Evolutionary conservation across 2,888 invertebrate genomes (phyloP), one percentile per base, ranked within the genome.

Genomic region (Rugalucina vietnamica): DNA sequence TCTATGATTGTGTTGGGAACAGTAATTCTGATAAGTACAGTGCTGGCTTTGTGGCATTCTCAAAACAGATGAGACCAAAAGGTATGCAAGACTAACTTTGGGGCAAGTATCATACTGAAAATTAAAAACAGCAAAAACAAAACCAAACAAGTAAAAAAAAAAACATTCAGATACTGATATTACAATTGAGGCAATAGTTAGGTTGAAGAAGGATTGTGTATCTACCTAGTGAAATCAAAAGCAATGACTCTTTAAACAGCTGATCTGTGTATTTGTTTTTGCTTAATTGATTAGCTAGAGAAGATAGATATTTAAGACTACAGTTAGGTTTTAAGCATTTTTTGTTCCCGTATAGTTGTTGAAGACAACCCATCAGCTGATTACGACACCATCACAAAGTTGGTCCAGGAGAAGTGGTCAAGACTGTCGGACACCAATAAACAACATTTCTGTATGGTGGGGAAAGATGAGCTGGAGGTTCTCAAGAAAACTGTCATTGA

Each of bases 1-100:
- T 92, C 43, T 91, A 88, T 88, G 92, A 93, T 50, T 69, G 90
- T 21, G 86, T 92, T 5, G 88, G 82, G 29, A 89, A 81, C 34
- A 88, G 88, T 69, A 82, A 89, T 27, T 80, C 87, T n/a, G 89
- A 90, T 50, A 88, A 86, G 71, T 60, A 69, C 24, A 50, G 81
- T 8, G 27, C 78, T 27, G 84, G 90, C 81, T 88, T 86, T 82
- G 77, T 87, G 21, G 84, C 85, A 27, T 92, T 91, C 82, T 90
- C 89, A 1, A 89, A 89, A 32, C 91, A 92, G 34, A 78, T 82
- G 27, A 81, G 89, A 71, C 83, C 90, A 36, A 69, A 82, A 82
- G 89, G 92, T 92, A 85, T 77, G 74, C 60, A 34, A 29, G 32
- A 43, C 18, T 43, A 12, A 18, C 18, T 43, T 43, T 12, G 43